Percentiles rank a stretch among this genome's conserved stretches.
These are phyloP conservation scores for Seriola rivoliana DNA, from an alignment of 2,113 vertebrate species.

Conservation along the genomic window DNA sequence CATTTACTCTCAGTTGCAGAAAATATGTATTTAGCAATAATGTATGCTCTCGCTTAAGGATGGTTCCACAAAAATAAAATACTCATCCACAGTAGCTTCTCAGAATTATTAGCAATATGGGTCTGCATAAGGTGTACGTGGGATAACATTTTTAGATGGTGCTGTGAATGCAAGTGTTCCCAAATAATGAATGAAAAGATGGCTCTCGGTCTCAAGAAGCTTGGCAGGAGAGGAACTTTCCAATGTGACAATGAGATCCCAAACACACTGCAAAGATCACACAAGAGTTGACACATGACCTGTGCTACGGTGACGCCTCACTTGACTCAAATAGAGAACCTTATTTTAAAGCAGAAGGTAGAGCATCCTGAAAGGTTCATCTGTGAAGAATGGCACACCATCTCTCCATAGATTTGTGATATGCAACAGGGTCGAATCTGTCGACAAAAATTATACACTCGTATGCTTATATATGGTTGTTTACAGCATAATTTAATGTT, in stretches of 20 bases:
- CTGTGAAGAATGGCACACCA: too few species aligned
- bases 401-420: too few species aligned
- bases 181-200: neutral
- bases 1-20: neutral
- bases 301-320: neutral
- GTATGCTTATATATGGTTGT: too few species aligned
- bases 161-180: neutral
- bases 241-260: neutral
- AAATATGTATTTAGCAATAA: neutral
- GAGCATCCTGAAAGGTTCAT: too few species aligned
- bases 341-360: neutral
- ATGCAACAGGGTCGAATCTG: too few species aligned
- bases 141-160: neutral
- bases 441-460: too few species aligned
- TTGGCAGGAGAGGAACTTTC: neutral
- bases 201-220: neutral
- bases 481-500: too few species aligned
- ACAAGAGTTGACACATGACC: neutral
- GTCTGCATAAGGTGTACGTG: neutral
- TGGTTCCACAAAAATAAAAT: neutral
- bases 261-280: neutral
- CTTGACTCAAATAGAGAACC: neutral
- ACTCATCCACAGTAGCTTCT: neutral
- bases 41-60: neutral
- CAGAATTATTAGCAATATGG: neutral